Evolutionary conservation across 2,888 invertebrate genomes (phyloP).

Genomic region (Drosophila percnosoma): DNA sequence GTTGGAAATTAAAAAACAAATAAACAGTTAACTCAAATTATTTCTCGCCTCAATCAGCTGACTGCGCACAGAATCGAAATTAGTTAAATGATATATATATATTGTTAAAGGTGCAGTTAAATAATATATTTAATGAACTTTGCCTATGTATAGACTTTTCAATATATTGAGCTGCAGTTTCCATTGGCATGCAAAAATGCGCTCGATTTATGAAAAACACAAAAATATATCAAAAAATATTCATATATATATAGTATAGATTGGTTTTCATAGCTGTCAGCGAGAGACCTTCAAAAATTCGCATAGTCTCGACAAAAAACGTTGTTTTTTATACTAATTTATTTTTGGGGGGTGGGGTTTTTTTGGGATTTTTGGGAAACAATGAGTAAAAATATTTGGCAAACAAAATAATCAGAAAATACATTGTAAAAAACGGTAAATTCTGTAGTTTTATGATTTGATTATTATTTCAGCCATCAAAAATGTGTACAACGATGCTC

Average conservation of each 20-base stretch:
- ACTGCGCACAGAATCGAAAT: slow-evolving; percentile 23
- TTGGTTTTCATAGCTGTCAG: slow-evolving; percentile 22
- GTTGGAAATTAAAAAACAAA: slow-evolving; percentile 60
- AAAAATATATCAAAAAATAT: slow-evolving; percentile 34
- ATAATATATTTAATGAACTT: slow-evolving; percentile 49
- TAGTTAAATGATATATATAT: slow-evolving; percentile 42
- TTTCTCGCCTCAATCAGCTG: slow-evolving; percentile 45
- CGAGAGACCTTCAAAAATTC: slow-evolving; percentile 76
- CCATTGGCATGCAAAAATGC: slow-evolving; percentile 50
- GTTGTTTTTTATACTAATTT: slow-evolving; percentile 14
- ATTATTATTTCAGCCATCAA: slow-evolving; percentile 45
- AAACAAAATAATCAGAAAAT: slow-evolving; percentile 51
- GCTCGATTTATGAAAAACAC: slow-evolving; percentile 14
- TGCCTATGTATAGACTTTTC: slow-evolving; percentile 20
- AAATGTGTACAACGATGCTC: slow-evolving; percentile 85
- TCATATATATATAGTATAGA: neutral
- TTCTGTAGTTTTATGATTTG: slow-evolving; percentile 23
- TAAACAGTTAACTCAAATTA: slow-evolving; percentile 36
- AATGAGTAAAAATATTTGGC: slow-evolving; percentile 32
- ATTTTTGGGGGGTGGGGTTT: slow-evolving; percentile 17
- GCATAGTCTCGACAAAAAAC: slow-evolving; percentile 75
- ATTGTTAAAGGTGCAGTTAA: slow-evolving; percentile 70
- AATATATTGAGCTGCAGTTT: slow-evolving; percentile 18
- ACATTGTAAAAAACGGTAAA: slow-evolving; percentile 30
- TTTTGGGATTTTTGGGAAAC: slow-evolving; percentile 27